A percentile compares a stretch with the other conserved stretches of the same genome.
Evolutionary conservation across 2,797 vertebrate species (phyloP).

Genomic region (Myioborus miniatus): DNA sequence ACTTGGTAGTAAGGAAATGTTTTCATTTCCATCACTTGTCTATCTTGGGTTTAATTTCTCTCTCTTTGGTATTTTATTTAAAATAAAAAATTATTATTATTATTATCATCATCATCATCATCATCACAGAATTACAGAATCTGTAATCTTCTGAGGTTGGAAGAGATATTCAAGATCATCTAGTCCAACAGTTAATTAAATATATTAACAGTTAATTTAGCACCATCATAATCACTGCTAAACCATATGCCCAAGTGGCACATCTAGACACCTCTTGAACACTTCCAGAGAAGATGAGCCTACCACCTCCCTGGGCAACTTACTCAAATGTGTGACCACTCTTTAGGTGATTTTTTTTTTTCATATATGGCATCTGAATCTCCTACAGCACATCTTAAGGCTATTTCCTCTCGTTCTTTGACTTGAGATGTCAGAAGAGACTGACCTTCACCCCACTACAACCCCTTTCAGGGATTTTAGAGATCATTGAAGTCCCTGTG

Average conservation of each 20-base stretch:
- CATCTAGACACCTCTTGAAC: not conserved
- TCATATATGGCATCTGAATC: not conserved
- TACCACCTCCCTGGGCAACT: not conserved
- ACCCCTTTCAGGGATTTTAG: not conserved
- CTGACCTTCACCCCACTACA: not conserved
- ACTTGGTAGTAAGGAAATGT: fast-evolving
- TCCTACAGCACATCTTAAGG: not conserved
- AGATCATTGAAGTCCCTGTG: not conserved
- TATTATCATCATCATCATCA: no score
- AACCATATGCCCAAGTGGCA: not conserved
- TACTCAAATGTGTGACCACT: no score
- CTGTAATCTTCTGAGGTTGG: not conserved
- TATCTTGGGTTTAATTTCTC: not conserved
- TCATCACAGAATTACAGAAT: not conserved
- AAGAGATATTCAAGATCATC: not conserved
- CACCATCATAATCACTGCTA: not conserved
- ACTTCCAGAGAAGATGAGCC: not conserved
- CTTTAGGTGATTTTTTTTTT: not conserved
- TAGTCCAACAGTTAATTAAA: not conserved
- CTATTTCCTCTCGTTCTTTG: not conserved
- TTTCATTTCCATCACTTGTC: not conserved
- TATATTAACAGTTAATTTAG: not conserved
- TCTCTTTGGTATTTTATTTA: not conserved
- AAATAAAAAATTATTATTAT: not conserved
- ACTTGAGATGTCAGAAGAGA: not conserved